Percentiles rank a stretch among this genome's conserved stretches.
Conservation (phyloP, 2,888 invertebrate species). For the Cyclophora punctaria region DNA sequence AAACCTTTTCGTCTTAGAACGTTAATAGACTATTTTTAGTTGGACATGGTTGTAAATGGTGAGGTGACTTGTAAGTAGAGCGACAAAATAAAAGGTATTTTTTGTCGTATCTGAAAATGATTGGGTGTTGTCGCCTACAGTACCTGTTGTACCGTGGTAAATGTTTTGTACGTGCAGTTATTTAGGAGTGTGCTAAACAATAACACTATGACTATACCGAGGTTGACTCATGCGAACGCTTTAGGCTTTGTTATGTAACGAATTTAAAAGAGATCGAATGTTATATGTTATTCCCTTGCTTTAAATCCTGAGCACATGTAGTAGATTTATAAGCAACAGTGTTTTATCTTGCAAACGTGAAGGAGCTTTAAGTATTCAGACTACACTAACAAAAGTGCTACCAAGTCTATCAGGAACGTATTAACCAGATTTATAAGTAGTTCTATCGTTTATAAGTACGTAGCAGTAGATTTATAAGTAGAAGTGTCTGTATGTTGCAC, state of each 20-base stretch:
- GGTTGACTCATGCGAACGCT: no score
- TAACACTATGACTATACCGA: no score
- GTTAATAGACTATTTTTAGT: no score
- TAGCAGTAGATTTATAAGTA: constrained; percentile 10
- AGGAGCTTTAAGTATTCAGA: not conserved
- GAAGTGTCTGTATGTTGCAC: constrained; percentile 19
- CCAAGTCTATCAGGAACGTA: not conserved
- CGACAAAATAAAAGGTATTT: constrained; percentile 19
- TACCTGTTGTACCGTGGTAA: constrained; percentile 1
- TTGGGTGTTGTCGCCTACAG: constrained; percentile 18
- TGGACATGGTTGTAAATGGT: no score
- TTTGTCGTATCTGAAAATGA: constrained; percentile 15
- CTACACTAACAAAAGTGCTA: not conserved
- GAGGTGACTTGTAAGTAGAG: constrained; percentile 11
- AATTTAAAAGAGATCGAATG: no score
- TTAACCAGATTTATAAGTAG: not conserved
- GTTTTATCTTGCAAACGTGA: not conserved
- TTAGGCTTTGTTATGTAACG: no score
- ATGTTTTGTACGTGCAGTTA: constrained; percentile 6
- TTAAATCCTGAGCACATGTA: no score
- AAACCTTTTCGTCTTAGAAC: no score
- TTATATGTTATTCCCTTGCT: no score
- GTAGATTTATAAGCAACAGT: no score
- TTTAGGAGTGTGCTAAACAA: not conserved
- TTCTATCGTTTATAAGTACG: not conserved